These are phyloP conservation scores for Dromas ardeola DNA, from an alignment of 2,113 vertebrate species.

Conservation along the genomic window DNA sequence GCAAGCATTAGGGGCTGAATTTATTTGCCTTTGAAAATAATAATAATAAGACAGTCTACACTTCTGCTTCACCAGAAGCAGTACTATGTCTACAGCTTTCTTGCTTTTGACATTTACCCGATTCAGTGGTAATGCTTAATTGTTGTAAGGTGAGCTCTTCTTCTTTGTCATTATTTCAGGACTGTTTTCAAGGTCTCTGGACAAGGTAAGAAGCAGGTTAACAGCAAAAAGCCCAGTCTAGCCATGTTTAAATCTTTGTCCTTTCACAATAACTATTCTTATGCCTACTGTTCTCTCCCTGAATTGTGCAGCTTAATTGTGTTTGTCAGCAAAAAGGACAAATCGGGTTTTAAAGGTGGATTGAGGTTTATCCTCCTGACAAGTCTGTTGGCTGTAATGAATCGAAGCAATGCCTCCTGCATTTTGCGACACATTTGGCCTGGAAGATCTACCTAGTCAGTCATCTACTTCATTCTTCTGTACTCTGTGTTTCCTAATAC, in stretches of 20 bases:
- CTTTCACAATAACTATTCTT: neutral
- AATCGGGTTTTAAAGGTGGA: neutral
- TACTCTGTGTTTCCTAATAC: neutral
- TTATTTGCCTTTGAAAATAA: neutral
- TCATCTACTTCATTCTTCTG: neutral
- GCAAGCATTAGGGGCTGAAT: neutral
- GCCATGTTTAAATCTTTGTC: neutral
- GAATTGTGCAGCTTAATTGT: neutral
- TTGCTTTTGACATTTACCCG: neutral
- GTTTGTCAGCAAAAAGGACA: neutral
- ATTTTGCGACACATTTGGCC: conserved; percentile 3
- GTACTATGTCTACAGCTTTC: neutral
- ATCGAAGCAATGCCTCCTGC: neutral
- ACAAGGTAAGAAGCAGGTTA: neutral
- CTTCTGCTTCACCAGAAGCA: neutral
- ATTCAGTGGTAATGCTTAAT: neutral
- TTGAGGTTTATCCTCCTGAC: neutral
- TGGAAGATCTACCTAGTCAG: neutral
- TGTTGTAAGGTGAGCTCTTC: neutral
- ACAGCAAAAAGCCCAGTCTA: neutral
- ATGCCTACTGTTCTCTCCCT: neutral
- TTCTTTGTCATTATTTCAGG: neutral
- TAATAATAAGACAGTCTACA: neutral
- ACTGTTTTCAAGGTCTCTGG: neutral
- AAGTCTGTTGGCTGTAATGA: neutral